Evolutionary conservation across 1,140 invertebrate genomes (phyloP), one percentile per base, ranked within the genome.

Genomic region (Drosophila oshimai): DNA sequence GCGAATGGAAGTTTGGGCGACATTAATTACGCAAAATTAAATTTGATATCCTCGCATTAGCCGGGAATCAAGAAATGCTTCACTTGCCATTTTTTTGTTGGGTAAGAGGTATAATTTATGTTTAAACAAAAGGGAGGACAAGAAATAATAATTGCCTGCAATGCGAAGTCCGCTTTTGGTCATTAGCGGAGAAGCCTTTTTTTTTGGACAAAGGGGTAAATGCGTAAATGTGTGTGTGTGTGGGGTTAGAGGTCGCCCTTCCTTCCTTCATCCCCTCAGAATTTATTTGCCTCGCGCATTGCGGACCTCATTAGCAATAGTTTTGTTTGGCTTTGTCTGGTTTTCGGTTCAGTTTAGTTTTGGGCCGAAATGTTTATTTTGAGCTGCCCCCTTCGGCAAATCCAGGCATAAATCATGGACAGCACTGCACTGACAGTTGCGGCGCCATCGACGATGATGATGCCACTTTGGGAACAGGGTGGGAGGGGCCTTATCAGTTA

Each of bases 1-100:
- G n/a, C 15, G 34, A 64, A 37, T 62, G 61, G 24, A 65, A 73
- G 57, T 76, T 65, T 46, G 54, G 58, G 47, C 45, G 55, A 86
- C 80, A 87, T 86, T 87, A 86, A 87, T 86, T 86, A 86, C 77
- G 81, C 62, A 74, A 86, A 86, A 86, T 86, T 86, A 87, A 86
- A 86, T 86, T 80, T 80, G 67, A 86, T 87, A 76, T 87, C 64
- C 81, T 86, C 76, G 81, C 81, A 87, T 86, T 86, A 86, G 62
- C 53, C 36, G 50, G 20, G 37, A 53, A 73, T 42, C 34, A 33
- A 46, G 41, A 53, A 53, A 65, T 24, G 46, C 15, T 64, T 39
- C 31, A 24, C 34, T 31, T 24, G 26, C 55, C 22, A 51, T 51
- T 51, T 17, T 36, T 57, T 58, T 49, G n/a, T 24, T 12, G 4